Conservation (phyloP, 2,113 vertebrate genomes). For the Callospermophilus lateralis region DNA sequence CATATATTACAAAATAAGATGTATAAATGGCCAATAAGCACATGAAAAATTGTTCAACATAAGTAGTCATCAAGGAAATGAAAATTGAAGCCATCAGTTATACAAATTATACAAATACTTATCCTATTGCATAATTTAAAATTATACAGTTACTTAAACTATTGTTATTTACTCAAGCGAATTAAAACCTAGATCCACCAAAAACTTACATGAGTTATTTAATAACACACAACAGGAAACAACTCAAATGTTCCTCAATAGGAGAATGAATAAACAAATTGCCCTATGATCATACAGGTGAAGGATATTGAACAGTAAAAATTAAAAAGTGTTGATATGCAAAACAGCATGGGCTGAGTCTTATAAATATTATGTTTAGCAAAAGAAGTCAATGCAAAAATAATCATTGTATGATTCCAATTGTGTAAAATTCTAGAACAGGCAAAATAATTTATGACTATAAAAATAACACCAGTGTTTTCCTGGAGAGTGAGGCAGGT, state of each 20-base stretch:
- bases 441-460: neutral
- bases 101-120: no score
- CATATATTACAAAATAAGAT: neutral
- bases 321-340: neutral
- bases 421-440: neutral
- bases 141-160: neutral
- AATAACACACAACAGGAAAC: neutral
- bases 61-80: neutral
- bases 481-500: neutral
- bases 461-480: neutral
- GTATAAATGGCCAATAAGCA: neutral
- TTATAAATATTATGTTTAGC: neutral
- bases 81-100: neutral
- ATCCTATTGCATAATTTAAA: neutral
- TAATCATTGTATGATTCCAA: neutral
- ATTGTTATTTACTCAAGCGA: slow-evolving; percentile 6
- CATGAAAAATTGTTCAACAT: neutral
- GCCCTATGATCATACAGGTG: neutral
- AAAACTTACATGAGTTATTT: neutral
- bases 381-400: slow-evolving; percentile 27
- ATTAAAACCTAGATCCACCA: neutral
- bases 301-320: neutral
- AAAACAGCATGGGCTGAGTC: neutral
- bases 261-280: neutral
- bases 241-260: neutral